These are phyloP conservation scores for Petrocephalus zakoni DNA, from an alignment of 2,113 vertebrate species.

Conservation along the genomic window DNA sequence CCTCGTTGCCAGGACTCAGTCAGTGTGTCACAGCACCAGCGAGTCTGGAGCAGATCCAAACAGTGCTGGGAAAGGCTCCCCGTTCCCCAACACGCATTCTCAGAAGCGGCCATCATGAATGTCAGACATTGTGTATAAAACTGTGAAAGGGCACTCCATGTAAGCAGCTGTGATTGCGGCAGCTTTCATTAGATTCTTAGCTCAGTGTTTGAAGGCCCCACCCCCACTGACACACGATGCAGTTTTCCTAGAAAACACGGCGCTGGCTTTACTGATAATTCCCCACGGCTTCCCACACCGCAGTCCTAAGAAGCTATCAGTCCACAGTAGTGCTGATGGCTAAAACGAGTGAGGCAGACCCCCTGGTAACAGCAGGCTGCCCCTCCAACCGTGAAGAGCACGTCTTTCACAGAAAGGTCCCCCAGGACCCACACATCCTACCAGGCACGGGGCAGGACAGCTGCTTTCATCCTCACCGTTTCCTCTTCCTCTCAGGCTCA, in stretches of 20 bases:
- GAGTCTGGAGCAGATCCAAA: neutral
- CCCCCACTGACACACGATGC: neutral
- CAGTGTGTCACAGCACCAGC: neutral
- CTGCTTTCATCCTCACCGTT: slow-evolving; percentile 74
- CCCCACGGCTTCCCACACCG: neutral
- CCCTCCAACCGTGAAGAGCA: neutral
- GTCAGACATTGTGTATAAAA: neutral
- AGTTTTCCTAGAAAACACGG: neutral
- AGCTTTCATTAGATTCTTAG: neutral
- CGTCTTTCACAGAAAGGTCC: neutral
- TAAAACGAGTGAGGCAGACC: neutral
- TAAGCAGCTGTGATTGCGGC: neutral
- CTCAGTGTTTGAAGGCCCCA: neutral
- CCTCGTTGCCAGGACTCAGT: neutral
- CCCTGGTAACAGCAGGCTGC: neutral
- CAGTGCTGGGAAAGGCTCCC: neutral
- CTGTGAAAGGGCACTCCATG: neutral
- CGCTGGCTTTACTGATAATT: neutral
- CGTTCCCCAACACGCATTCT: neutral
- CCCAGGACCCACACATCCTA: slow-evolving; percentile 31
- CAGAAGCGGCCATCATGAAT: neutral
- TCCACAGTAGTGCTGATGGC: neutral
- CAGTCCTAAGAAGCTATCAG: neutral
- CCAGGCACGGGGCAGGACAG: neutral
- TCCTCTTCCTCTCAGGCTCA: slow-evolving; percentile 91